Conservation (phyloP, 2,113 vertebrate species). For the Hirundichthys speculiger region DNA sequence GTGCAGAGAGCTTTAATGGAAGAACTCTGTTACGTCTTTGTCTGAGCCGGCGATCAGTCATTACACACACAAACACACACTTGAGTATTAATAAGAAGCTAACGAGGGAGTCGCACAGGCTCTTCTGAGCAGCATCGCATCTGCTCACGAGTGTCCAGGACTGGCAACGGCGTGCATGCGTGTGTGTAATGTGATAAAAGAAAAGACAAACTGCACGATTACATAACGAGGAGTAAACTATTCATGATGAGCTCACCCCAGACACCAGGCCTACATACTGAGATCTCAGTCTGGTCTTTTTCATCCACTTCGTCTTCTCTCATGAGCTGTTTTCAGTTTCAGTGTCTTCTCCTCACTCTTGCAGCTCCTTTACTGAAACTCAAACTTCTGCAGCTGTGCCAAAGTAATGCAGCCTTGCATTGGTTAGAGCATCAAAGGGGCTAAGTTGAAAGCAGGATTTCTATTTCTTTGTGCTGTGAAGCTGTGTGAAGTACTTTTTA, state of each 20-base stretch:
- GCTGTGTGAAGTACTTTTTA: too few relatives aligned
- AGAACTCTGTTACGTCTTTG: conserved; percentile 24
- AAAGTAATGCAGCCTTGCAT: too few relatives aligned
- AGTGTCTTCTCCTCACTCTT: too few relatives aligned
- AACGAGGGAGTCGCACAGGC: conserved; percentile 29
- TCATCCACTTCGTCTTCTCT: conserved; percentile 1
- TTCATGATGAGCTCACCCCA: conserved; percentile 29
- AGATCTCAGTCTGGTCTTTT: not conserved
- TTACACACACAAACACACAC: conserved; percentile 32
- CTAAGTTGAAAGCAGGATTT: too few relatives aligned
- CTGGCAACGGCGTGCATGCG: not conserved
- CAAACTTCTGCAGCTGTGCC: too few relatives aligned
- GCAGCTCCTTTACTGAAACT: too few relatives aligned
- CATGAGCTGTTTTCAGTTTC: not conserved
- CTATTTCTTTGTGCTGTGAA: too few relatives aligned
- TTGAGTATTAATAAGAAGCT: conserved; percentile 39
- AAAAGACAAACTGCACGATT: conserved; percentile 17
- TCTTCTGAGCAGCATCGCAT: conserved; percentile 15
- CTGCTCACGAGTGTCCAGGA: conserved; percentile 13
- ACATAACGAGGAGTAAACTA: conserved; percentile 43
- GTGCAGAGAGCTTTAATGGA: conserved; percentile 37
- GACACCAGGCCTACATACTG: conserved; percentile 25
- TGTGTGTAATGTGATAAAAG: conserved; percentile 5
- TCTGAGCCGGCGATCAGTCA: conserved; percentile 2
- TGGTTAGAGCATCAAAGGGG: too few relatives aligned